Evolutionary conservation across 2,113 vertebrate species (phyloP).

Genomic region (Pseudois nayaur): DNA sequence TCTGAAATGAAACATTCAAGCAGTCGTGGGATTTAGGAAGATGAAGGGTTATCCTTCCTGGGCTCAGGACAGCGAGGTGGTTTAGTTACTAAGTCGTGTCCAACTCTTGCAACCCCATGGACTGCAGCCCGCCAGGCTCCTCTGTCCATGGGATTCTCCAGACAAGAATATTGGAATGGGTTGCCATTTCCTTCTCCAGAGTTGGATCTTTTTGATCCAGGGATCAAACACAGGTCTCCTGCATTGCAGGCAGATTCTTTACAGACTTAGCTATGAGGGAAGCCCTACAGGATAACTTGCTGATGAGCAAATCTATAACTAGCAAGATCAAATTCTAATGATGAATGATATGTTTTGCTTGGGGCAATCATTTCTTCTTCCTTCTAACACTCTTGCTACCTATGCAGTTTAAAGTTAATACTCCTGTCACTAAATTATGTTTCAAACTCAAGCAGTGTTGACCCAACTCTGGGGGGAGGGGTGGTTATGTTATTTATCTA

Average conservation of each 20-base stretch:
- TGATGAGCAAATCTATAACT: background rate
- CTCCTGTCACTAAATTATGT: background rate
- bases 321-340: background rate
- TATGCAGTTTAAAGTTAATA: background rate
- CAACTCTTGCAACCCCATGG: rapidly evolving
- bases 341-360: background rate
- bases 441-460: background rate
- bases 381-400: background rate
- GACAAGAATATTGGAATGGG: background rate
- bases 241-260: background rate
- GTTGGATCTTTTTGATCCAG: background rate
- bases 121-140: background rate
- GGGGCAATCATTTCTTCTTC: background rate
- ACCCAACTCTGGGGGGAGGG: background rate
- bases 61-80: background rate
- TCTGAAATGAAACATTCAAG: background rate
- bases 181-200: background rate
- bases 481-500: background rate
- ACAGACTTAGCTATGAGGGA: background rate
- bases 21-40: background rate
- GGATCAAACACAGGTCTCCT: background rate
- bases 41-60: background rate
- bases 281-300: background rate
- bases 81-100: background rate
- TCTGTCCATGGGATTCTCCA: background rate